Evolutionary conservation across 2,113 vertebrate genomes (phyloP), one percentile per base, ranked within the genome.

Genomic region (Mormyrus iriodes): DNA sequence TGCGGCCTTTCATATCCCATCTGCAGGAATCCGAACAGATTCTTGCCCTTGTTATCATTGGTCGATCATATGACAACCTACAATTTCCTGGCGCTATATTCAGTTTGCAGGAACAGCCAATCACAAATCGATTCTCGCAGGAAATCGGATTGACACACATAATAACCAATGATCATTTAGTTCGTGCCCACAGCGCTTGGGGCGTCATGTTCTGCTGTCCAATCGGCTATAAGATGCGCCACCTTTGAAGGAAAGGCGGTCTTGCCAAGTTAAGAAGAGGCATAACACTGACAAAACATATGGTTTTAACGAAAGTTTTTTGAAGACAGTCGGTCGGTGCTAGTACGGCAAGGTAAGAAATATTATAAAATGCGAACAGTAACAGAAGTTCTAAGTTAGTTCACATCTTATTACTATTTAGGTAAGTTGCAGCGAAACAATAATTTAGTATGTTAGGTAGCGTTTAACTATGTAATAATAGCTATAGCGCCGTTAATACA

Each of bases 11-110:
- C 35, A 79, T 79, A 19, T 39, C 15, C 31, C 15, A 17, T 39
- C 73, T 19, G 73, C 73, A n/a, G 10, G 35, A 76, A 76, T 42
- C n/a, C 15, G 79, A 42, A 51, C 73, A 21, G 49, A 88, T 42
- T 35, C 44, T 79, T 55, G 76, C 73, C 87, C 69, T 88, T 35
- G 39, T 35, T 55, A 35, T 88, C 69, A 82, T 83, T 89, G n/a
- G 53, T 84, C 55, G 24, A 21, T 61, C 88, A 89, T 48, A 19
- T 89, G 88, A 89, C 53, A 83, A 44, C 19, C 53, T 52, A 89
- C 88, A 48, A 89, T 58, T 91, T 91, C 90, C 89, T 65, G 87
- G 90, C 90, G 90, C 89, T 52, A 87, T 61, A 84, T 91, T 91
- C 27, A 53, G 87, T 86, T 79, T 79, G 88, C 19, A 82, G 3